Base-by-base conservation (phyloP, 2,113 vertebrate genomes). In the Carassius gibelio region DNA sequence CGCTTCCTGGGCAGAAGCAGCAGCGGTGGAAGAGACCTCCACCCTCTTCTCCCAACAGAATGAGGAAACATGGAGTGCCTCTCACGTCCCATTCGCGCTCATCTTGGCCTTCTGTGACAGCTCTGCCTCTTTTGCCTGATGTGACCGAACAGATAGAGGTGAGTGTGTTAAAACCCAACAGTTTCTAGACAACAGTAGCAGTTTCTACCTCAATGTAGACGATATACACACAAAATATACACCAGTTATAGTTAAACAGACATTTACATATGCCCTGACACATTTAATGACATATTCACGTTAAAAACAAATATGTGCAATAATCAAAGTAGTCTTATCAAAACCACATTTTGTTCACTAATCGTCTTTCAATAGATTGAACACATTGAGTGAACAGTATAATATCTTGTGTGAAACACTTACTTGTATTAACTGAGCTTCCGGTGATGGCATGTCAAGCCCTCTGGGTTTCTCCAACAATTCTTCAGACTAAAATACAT, bases 41-140 rank as follows among this genome's bases (percentile, higher is more conserved):
- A 30, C 72, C 9, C 38, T 81, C 68, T 79, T 36, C 81, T 75
- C 81, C 81, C 62, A 1, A 13, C 5, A 83, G 86, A 48, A n/a
- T 23, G 23, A 69, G 45, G 62, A 50, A n/a, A 55, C 10, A 23
- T 50, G 79, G 69, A 85, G 66, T 6, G n/a, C 75, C 71, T 61
- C 48, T 93, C 82, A 94, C 5, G 92, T 90, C 6, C 95, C 94
- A 9, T 95, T 95, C 79, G 93, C 94, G 74, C 90, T 94, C 86
- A 94, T 94, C 90, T 95, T 95, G 89, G 90, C 93, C 88, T 95
- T 94, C 89, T 93, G 93, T 36, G 92, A 84, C 64, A 92, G 79
- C 75, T 94, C 92, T 45, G 93, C 93, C 21, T 91, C 93, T 92
- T 95, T 94, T 66, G 92, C 92, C 95, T 95, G 91, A 42, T 13